Evolutionary conservation across 2,888 invertebrate genomes (phyloP).

Genomic region (Lasioglossum villosulum): DNA sequence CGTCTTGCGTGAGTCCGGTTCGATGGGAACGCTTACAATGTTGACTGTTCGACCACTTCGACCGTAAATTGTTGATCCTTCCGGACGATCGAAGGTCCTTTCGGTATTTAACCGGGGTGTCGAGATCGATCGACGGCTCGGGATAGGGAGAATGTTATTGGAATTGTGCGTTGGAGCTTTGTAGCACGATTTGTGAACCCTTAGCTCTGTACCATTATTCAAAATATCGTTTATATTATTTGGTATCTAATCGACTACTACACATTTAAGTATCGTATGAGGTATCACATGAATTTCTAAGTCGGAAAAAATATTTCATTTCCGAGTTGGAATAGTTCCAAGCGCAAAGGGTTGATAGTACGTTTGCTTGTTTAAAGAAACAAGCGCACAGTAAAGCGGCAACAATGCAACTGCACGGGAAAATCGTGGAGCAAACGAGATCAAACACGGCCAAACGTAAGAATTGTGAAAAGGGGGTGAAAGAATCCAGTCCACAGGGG

Average conservation of each 20-base stretch:
- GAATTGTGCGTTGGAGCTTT: neutral
- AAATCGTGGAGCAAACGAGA: neutral
- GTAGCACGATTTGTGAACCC: too few species aligned
- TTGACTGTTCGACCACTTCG: neutral
- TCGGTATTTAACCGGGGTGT: neutral
- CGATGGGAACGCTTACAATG: neutral
- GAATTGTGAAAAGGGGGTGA: neutral
- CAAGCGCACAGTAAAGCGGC: neutral
- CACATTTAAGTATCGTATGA: too few species aligned
- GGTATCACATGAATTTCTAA: too few species aligned
- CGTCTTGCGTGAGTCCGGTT: neutral
- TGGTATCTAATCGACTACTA: too few species aligned
- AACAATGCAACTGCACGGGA: neutral
- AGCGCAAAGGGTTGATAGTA: too few species aligned
- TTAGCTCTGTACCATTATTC: too few species aligned
- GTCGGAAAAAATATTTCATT: too few species aligned
- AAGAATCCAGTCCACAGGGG: neutral
- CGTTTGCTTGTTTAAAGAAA: too few species aligned
- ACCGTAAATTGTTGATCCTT: neutral
- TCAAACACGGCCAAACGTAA: neutral
- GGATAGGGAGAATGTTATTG: neutral
- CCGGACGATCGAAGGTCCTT: neutral
- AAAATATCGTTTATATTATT: too few species aligned
- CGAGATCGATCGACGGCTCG: neutral
- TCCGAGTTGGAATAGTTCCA: too few species aligned